A percentile compares a stretch with the other conserved stretches of the same genome.
Evolutionary conservation across 2,797 vertebrate genomes (phyloP).

Genomic region (Ptychadena robeensis): DNA sequence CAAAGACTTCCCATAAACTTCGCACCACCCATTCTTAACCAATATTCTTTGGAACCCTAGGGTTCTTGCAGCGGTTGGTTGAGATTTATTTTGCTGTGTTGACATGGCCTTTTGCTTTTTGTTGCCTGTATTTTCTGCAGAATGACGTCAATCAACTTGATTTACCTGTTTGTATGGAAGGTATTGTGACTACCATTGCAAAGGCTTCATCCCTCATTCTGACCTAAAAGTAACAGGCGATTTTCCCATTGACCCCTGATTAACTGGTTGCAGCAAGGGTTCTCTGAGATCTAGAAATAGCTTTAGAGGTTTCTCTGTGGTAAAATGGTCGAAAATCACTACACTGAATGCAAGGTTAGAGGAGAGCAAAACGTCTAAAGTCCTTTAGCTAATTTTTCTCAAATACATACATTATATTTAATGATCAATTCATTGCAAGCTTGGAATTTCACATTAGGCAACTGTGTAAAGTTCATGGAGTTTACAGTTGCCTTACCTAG

Average conservation of each 20-base stretch:
- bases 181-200: too few species aligned
- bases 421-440: neutral
- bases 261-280: neutral
- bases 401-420: neutral
- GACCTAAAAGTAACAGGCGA: too few species aligned
- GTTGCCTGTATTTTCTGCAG: too few species aligned
- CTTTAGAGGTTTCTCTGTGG: neutral
- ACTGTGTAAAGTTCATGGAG: constrained; percentile 4
- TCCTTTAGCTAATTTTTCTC: neutral
- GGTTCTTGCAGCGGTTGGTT: too few species aligned
- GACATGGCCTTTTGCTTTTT: too few species aligned
- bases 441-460: neutral
- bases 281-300: neutral
- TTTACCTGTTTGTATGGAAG: too few species aligned
- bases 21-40: too few species aligned
- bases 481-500: neutral
- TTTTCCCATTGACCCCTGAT: neutral
- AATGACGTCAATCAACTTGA: too few species aligned
- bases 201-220: too few species aligned
- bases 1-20: too few species aligned
- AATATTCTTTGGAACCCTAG: too few species aligned
- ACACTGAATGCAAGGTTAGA: neutral
- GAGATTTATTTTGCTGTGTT: too few species aligned
- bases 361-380: neutral
- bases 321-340: neutral